Conservation (phyloP, 2,888 invertebrate genomes). For the Andrena trimmerana region DNA sequence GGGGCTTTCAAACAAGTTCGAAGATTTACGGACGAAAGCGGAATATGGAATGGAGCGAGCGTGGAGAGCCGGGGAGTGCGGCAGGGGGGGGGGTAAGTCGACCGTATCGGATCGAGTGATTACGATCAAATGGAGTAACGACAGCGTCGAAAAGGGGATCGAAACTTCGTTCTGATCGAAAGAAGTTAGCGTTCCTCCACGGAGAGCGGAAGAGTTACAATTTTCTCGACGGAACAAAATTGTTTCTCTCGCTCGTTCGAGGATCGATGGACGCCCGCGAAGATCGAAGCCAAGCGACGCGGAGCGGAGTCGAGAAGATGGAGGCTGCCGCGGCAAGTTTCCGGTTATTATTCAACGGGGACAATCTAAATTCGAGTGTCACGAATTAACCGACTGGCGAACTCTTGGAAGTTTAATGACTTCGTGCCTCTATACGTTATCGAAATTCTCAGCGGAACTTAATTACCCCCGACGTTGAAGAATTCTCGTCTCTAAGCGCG, state of each 20-base stretch:
- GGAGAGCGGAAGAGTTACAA: slow-evolving; percentile 21
- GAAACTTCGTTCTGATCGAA: slow-evolving; percentile 66
- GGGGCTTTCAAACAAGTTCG: slow-evolving; percentile 52
- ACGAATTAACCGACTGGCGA: slow-evolving; percentile 43
- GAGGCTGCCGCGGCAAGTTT: slow-evolving; percentile 29
- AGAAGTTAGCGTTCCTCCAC: slow-evolving; percentile 50
- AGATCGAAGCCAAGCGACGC: not conserved
- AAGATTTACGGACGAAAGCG: slow-evolving; percentile 60
- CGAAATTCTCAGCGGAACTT: slow-evolving; percentile 59
- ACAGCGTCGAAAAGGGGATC: slow-evolving; percentile 55
- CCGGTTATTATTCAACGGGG: slow-evolving; percentile 53
- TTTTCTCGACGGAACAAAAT: slow-evolving; percentile 19
- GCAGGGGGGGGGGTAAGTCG: slow-evolving; percentile 31
- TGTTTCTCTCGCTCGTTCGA: slow-evolving; percentile 25
- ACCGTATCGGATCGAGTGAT: slow-evolving; percentile 47
- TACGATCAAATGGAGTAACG: slow-evolving; percentile 55
- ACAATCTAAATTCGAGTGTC: slow-evolving; percentile 54
- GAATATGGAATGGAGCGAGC: slow-evolving; percentile 51
- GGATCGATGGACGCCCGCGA: slow-evolving; percentile 22
- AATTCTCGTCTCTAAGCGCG: slow-evolving; percentile 49
- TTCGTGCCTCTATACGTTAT: slow-evolving; percentile 59
- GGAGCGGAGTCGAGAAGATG: not conserved
- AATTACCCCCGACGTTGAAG: slow-evolving; percentile 66
- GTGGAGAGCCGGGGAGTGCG: not conserved
- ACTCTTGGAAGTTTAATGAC: slow-evolving; percentile 60